Base-by-base conservation (phyloP, 2,113 vertebrate genomes). In the Tragulus kanchil region DNA sequence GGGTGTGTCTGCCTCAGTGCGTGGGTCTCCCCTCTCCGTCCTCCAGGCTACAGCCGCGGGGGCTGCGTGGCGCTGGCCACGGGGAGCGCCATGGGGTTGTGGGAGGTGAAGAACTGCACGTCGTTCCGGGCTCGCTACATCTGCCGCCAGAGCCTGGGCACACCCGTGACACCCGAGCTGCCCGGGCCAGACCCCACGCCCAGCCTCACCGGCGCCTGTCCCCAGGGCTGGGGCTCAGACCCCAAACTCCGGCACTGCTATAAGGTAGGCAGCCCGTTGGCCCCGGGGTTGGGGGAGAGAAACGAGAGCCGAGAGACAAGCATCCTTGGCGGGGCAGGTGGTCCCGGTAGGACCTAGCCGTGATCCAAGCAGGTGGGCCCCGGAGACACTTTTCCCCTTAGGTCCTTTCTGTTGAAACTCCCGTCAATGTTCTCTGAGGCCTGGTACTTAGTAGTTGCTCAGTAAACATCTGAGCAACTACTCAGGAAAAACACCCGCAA, bases 51-150 rank as follows among this genome's bases (percentile, higher is more conserved):
- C 42, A 96, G 98, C 97, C 99, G 97, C 10, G 99, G 99, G 0
- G 99, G 99, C 89, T 99, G 99, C 0, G 99, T 99, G 90, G 99
- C 99, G 93, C 98, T 99, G 99, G 99, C 99, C 94, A 99, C 99
- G 0, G 99, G 99, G 95, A 98, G 98, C 6, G 98, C 99, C 67
- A 98, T 99, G 93, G 99, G 99, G 67, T 99, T 99, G 95, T 99
- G 99, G 99, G 99, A 99, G 94, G 99, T 99, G 97, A 99, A 99
- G 98, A 99, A 99, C 97, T 99, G 99, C 92, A 98, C 97, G 21
- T 98, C 93, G 0, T 99, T 99, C 82, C 99, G 98, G 97, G 99
- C 99, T 64, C 99, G 99, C 96, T 99, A 99, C 98, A 99, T 99
- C 98, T 99, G 99, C 98, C 99, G 99, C 64, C 99, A 99, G 98